Conservation (phyloP, 2,113 vertebrate species). For the Notarius lentiginosus region DNA sequence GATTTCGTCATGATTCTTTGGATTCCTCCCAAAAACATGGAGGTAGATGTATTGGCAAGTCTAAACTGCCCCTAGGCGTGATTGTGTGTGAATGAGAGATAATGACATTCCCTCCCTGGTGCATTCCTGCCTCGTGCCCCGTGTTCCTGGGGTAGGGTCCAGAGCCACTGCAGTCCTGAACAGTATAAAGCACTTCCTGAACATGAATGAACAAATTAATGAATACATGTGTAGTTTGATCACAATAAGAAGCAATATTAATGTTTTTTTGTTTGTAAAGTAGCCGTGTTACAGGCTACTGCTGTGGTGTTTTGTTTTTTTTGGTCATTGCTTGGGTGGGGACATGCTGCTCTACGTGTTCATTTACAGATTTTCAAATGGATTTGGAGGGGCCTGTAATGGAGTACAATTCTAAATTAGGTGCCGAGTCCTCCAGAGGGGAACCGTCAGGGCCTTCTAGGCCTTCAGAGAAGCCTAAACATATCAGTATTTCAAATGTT, state of each 20-base stretch:
- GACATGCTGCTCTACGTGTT: not conserved
- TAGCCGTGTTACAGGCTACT: not conserved
- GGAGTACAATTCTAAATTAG: not conserved
- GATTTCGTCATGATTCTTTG: not conserved
- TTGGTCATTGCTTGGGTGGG: not conserved
- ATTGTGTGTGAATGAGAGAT: not conserved
- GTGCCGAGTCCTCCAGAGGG: too few species aligned
- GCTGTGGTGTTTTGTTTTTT: not conserved
- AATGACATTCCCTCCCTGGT: not conserved
- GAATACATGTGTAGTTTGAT: not conserved
- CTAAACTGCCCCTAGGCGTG: not conserved
- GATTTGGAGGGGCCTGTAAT: too few species aligned
- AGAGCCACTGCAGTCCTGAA: not conserved
- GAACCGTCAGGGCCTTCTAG: too few species aligned
- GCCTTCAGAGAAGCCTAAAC: too few species aligned
- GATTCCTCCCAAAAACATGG: not conserved
- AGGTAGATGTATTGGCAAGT: not conserved
- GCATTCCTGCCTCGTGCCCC: not conserved
- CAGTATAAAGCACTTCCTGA: not conserved
- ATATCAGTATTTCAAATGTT: too few species aligned
- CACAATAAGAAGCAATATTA: not conserved
- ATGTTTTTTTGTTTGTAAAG: not conserved
- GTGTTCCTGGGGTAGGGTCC: not conserved
- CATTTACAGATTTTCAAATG: not conserved
- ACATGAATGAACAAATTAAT: not conserved